Base-by-base conservation (phyloP, 2,888 invertebrate genomes). In the Caenorhabditis afra region DNA sequence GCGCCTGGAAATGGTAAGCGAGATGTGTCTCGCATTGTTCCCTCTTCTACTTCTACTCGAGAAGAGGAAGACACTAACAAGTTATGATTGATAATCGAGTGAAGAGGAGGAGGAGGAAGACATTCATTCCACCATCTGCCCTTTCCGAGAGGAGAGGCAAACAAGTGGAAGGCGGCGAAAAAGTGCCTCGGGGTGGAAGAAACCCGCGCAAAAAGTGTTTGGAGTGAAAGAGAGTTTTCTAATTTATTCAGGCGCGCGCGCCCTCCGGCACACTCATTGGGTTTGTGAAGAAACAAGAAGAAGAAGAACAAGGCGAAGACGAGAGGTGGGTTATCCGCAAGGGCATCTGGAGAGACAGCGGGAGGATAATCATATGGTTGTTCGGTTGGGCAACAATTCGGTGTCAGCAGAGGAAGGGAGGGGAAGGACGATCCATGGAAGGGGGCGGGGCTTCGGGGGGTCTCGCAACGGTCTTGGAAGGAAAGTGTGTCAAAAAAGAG, bases 71-170 rank as follows among this genome's bases (percentile, higher is more conserved):
- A 70, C 68, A 53, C 68, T 68, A 68, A 70, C 70, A 62, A 70
- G 70, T 70, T 70, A 70, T 70, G 70, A 70, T 70, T 70, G 70
- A 70, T 70, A 70, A 70, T 62, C 62, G 61, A 70, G 68, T 68
- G 68, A 66, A 65, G 45, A 29, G 29, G 29, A 29, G 3, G 4
- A 5, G 4, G 29, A 29, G 7, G 29, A 67, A 14, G 68, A 53
- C 68, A 59, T 68, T 59, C 50, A 37, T 50, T 41, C 52, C 50
- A 50, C 49, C 70, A 70, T 61, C 70, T 70, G 70, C 47, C 62
- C 50, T 29, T 39, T 55, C 16, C 47, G 39, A 41, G 44, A 39
- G 29, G 7, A 3, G 29, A 29, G 29, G 68, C 68, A 68, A 68
- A 68, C 68, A 68, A 68, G 68, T 68, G 52, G 68, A 45, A 29